A percentile compares a stretch with the other conserved stretches of the same genome.
Evolutionary conservation across 2,888 invertebrate genomes (phyloP).

Genomic region (Conus canariensis): DNA sequence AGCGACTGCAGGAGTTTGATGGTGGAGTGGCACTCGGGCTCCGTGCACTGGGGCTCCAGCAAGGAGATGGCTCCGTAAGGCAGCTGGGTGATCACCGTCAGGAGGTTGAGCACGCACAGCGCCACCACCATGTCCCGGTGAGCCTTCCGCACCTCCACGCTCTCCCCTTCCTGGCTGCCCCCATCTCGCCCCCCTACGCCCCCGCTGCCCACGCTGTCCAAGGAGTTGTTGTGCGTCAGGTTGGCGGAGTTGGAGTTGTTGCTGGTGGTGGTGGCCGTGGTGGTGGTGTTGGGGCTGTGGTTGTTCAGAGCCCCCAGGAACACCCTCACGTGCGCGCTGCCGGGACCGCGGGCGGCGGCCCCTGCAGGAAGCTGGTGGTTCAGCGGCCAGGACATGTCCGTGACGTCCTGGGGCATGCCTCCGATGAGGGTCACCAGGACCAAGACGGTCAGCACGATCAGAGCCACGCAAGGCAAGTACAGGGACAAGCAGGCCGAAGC

Average conservation of each 20-base stretch:
- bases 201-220: background rate
- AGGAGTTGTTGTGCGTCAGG: background rate
- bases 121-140: constrained; percentile 42
- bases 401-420: constrained; percentile 49
- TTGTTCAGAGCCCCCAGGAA: background rate
- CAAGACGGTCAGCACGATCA: constrained; percentile 50
- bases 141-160: constrained; percentile 7
- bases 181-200: background rate
- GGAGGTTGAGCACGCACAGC: constrained; percentile 45
- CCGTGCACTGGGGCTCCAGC: constrained; percentile 49
- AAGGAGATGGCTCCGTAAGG: constrained; percentile 53
- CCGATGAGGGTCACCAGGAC: constrained; percentile 51
- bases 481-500: constrained; percentile 51
- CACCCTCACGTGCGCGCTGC: background rate
- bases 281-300: background rate
- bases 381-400: background rate
- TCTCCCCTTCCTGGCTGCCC: constrained; percentile 8
- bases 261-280: background rate
- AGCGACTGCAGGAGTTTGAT: constrained; percentile 50
- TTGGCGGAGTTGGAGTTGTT: background rate
- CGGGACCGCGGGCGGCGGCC: background rate
- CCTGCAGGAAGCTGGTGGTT: background rate
- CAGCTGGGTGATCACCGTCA: constrained; percentile 47
- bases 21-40: constrained; percentile 48
- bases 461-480: constrained; percentile 48